Percentiles rank a stretch among this genome's conserved stretches.
phyloP scores from a whole-genome alignment of 2,113 vertebrate genomes.

The Elephas maximus region DNA sequence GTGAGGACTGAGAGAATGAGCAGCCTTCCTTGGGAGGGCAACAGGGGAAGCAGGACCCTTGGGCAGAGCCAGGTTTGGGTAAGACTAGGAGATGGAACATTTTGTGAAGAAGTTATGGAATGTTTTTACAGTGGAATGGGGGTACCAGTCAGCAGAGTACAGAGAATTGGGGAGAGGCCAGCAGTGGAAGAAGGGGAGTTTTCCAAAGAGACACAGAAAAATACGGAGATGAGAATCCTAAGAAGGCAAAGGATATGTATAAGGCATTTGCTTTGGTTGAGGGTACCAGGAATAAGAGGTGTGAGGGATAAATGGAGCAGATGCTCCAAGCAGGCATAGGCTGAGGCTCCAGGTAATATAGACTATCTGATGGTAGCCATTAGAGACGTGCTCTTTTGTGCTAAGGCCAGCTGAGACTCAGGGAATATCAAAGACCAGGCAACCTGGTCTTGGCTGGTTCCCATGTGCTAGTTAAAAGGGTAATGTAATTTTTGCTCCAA shows the following conservation, averaged over 20 bases:
- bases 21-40: background rate
- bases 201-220: background rate
- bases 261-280: background rate
- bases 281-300: background rate
- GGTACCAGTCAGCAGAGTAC: background rate
- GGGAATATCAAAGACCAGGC: background rate
- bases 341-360: background rate
- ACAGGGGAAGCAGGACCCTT: background rate
- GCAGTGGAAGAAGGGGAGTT: background rate
- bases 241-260: background rate
- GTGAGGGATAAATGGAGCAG: background rate
- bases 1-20: background rate
- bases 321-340: background rate
- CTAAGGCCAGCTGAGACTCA: background rate
- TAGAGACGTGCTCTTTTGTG: background rate
- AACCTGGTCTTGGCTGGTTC: background rate
- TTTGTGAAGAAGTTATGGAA: background rate
- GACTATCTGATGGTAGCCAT: background rate
- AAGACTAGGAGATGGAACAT: background rate
- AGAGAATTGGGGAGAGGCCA: background rate
- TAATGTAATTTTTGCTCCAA: background rate
- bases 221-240: background rate
- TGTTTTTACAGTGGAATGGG: background rate
- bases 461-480: background rate
- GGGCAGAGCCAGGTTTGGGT: background rate